phyloP scores from a whole-genome alignment of 1,140 invertebrate species.

The Drosophila trapezifrons region DNA sequence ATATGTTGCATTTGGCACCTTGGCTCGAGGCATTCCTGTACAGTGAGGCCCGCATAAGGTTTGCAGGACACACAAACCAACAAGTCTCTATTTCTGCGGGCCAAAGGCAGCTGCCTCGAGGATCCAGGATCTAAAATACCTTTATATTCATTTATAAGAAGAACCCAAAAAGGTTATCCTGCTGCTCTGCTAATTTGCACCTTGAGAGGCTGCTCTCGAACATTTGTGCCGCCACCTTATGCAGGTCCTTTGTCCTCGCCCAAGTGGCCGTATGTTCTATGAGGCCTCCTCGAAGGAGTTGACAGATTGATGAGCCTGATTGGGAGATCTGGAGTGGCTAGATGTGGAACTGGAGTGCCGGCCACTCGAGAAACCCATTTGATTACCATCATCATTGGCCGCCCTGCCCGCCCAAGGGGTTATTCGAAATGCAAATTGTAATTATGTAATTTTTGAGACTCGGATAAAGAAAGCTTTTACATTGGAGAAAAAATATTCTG shows the following conservation, averaged over 20 bases:
- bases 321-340: slow-evolving; percentile 29
- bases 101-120: slow-evolving; percentile 18
- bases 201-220: slow-evolving; percentile 52
- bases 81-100: slow-evolving; percentile 47
- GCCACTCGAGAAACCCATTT: slow-evolving; percentile 49
- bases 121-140: slow-evolving; percentile 5
- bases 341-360: slow-evolving; percentile 3
- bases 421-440: slow-evolving; percentile 23
- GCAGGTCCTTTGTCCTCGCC: slow-evolving; percentile 62
- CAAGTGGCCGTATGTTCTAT: slow-evolving; percentile 60
- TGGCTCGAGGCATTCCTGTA: slow-evolving; percentile 72
- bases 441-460: slow-evolving; percentile 15
- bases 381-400: slow-evolving; percentile 55
- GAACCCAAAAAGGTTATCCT: slow-evolving; percentile 12
- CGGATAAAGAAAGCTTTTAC: neutral
- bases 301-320: slow-evolving; percentile 70
- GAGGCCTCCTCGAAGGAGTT: slow-evolving; percentile 51
- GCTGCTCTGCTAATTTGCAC: slow-evolving; percentile 71
- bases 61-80: slow-evolving; percentile 10
- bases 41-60: slow-evolving; percentile 41
- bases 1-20: slow-evolving; percentile 74
- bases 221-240: slow-evolving; percentile 39
- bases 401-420: neutral
- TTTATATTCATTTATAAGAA: no score
- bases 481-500: neutral